Evolutionary conservation across 2,797 vertebrate genomes (phyloP).

Genomic region (Pampus argenteus): DNA sequence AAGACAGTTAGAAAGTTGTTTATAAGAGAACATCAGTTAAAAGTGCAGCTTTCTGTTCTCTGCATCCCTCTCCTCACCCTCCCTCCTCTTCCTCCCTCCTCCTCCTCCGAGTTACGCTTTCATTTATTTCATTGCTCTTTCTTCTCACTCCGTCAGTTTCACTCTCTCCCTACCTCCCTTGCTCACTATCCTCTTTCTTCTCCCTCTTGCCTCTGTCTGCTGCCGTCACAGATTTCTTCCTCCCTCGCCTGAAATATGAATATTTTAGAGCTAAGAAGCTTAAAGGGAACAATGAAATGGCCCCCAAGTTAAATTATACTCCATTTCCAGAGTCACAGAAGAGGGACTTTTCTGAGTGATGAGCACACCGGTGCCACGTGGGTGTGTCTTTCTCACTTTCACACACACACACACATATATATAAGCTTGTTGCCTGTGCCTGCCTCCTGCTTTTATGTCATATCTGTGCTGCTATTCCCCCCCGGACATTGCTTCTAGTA

Average conservation of each 20-base stretch:
- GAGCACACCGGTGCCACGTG: conserved; percentile 58
- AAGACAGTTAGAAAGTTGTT: conserved; percentile 62
- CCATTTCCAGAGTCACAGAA: conserved; percentile 79
- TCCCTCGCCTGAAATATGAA: conserved; percentile 83
- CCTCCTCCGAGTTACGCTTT: conserved; percentile 48
- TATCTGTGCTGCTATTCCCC: conserved; percentile 44
- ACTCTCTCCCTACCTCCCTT: conserved; percentile 52
- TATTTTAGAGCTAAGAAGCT: conserved; percentile 89
- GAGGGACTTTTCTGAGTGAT: conserved; percentile 72
- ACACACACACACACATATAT: conserved; percentile 34
- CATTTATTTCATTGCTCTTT: conserved; percentile 65
- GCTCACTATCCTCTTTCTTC: conserved; percentile 58
- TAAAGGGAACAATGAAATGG: conserved; percentile 87
- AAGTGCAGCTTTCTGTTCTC: conserved; percentile 58
- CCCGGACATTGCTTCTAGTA: conserved; percentile 32
- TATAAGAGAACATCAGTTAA: conserved; percentile 74
- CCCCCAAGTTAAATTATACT: conserved; percentile 85
- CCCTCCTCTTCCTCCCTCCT: conserved; percentile 16
- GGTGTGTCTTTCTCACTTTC: conserved; percentile 53
- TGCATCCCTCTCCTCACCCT: conserved; percentile 39
- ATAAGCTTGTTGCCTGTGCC: conserved; percentile 50
- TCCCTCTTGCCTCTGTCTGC: conserved; percentile 66
- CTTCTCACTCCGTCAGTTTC: conserved; percentile 66
- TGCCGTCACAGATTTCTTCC: conserved; percentile 80
- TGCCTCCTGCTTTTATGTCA: conserved; percentile 40